Evolutionary conservation across 1,140 invertebrate species (phyloP).

Genomic region (Drosophila kikkawai): DNA sequence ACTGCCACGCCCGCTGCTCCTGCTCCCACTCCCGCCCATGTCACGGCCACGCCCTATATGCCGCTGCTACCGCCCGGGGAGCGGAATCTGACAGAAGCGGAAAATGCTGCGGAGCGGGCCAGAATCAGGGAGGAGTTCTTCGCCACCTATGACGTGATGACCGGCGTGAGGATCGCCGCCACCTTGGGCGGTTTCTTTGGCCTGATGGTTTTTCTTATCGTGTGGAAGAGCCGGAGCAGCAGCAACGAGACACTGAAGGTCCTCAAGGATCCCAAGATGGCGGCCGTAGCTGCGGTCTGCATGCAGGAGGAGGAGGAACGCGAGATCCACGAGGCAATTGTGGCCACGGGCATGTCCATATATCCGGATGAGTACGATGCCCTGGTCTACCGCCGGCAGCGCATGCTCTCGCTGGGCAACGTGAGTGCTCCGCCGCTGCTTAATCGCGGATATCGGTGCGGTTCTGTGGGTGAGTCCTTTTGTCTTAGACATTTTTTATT

Average conservation of each 20-base stretch:
- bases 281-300: slow-evolving; percentile 89
- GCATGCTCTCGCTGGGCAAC: slow-evolving; percentile 86
- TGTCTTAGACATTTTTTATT: not conserved
- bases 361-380: slow-evolving; percentile 86
- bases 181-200: slow-evolving; percentile 95
- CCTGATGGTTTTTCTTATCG: slow-evolving; percentile 93
- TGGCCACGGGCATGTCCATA: slow-evolving; percentile 88
- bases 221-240: slow-evolving; percentile 94
- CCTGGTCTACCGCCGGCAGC: slow-evolving; percentile 86
- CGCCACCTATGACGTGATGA: slow-evolving; percentile 96
- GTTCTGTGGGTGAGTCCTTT: slow-evolving; percentile 87
- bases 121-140: slow-evolving; percentile 92
- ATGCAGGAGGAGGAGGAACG: slow-evolving; percentile 92
- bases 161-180: slow-evolving; percentile 94
- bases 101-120: slow-evolving; percentile 85
- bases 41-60: slow-evolving; percentile 67
- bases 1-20: slow-evolving; percentile 42
- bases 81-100: slow-evolving; percentile 71
- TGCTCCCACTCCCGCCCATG: slow-evolving; percentile 41
- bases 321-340: slow-evolving; percentile 89
- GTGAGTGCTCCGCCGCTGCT: slow-evolving; percentile 85
- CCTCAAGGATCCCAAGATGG: slow-evolving; percentile 87
- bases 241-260: slow-evolving; percentile 88
- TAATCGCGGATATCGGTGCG: slow-evolving; percentile 87
- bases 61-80: slow-evolving; percentile 69